A percentile compares a stretch with the other conserved stretches of the same genome.
phyloP scores from a whole-genome alignment of 2,888 invertebrate genomes.

The Pammene aurita region DNA sequence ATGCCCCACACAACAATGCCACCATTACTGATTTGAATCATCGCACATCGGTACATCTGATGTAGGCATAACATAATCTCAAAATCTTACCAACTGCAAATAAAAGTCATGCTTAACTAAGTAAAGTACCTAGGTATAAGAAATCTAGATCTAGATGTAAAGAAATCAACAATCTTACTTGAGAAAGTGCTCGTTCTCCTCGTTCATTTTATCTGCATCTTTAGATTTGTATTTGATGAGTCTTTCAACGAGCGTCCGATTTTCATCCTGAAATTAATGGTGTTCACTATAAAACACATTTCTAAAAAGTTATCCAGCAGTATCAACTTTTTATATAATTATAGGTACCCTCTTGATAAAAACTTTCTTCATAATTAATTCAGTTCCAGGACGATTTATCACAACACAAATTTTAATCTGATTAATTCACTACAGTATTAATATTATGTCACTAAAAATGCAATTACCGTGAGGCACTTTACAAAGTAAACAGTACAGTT shows the following conservation, averaged over 20 bases:
- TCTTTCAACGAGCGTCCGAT: constrained; percentile 91
- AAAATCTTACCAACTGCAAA: constrained; percentile 29
- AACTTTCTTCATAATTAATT: constrained; percentile 30
- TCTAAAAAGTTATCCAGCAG: not conserved
- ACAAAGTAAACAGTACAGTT: not conserved
- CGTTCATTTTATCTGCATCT: constrained; percentile 98
- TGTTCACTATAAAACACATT: constrained; percentile 23
- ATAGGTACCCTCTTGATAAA: constrained; percentile 18
- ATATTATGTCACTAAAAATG: too few relatives aligned
- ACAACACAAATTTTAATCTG: not conserved
- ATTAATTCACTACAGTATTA: too few relatives aligned
- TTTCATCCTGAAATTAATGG: constrained; percentile 89
- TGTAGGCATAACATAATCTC: not conserved
- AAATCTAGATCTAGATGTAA: constrained; percentile 7
- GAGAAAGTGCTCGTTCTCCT: constrained; percentile 96
- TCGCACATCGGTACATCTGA: not conserved
- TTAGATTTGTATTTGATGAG: constrained; percentile 96
- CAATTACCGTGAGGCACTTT: too few relatives aligned
- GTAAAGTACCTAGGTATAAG: constrained; percentile 7
- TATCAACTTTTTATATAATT: not conserved
- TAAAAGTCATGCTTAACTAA: constrained; percentile 29
- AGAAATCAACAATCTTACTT: constrained; percentile 85
- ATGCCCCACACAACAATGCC: constrained; percentile 54
- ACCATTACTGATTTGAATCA: not conserved
- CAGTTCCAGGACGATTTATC: not conserved